phyloP scores from a whole-genome alignment of 2,888 invertebrate species.

The Rhorus exstirpatorius region DNA sequence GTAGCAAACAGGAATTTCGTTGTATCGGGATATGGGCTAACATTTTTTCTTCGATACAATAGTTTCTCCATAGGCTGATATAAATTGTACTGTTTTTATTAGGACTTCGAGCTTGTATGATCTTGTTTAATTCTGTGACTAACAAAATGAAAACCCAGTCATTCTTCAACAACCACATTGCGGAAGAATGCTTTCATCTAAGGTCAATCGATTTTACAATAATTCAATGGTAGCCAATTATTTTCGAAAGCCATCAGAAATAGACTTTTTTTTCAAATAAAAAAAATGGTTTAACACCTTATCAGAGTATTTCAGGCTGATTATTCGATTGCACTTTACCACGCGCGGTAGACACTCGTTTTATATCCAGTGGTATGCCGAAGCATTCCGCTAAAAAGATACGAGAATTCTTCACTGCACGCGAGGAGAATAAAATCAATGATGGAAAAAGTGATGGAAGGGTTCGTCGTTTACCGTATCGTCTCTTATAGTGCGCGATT shows the following conservation, averaged over 20 bases:
- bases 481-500: slow-evolving; percentile 54
- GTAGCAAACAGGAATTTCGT: not conserved
- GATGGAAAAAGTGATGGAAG: slow-evolving; percentile 9
- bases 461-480: slow-evolving; percentile 65
- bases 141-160: too few relatives aligned
- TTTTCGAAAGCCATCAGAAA: not conserved
- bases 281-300: not conserved
- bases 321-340: slow-evolving; percentile 12
- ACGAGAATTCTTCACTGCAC: slow-evolving; percentile 34
- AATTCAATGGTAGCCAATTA: not conserved
- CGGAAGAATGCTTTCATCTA: too few relatives aligned
- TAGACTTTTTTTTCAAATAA: not conserved
- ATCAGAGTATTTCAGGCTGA: not conserved
- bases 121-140: too few relatives aligned
- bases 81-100: too few relatives aligned
- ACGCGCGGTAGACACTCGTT: not conserved
- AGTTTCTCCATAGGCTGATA: too few relatives aligned
- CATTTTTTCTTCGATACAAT: too few relatives aligned
- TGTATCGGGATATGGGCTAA: not conserved
- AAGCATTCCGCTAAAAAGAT: slow-evolving; percentile 55
- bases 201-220: too few relatives aligned
- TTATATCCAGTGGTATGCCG: slow-evolving; percentile 6
- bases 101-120: too few relatives aligned
- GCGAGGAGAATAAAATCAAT: slow-evolving; percentile 39
- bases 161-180: too few relatives aligned